A percentile compares a stretch with the other conserved stretches of the same genome.
Evolutionary conservation across 1,140 invertebrate species (phyloP).

Genomic region (Philotrypesis tridentata): DNA sequence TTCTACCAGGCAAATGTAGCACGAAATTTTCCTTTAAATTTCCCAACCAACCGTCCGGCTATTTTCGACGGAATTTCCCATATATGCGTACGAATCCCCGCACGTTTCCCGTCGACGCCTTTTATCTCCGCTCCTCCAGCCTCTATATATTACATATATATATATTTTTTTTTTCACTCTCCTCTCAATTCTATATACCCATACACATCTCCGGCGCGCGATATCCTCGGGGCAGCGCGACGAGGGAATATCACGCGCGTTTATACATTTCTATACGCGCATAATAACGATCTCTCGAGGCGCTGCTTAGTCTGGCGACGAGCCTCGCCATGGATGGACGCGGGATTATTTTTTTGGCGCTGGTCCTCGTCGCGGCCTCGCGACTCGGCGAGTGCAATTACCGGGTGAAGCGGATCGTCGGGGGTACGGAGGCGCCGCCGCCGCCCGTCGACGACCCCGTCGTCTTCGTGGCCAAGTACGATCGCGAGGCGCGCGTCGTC

Average conservation of each 20-base stretch:
- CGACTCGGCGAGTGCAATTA: constrained; percentile 56
- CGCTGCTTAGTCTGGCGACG: not conserved
- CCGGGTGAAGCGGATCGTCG: constrained; percentile 74
- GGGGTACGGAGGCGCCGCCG: constrained; percentile 73
- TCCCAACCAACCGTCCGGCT: too few species aligned
- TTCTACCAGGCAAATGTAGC: too few species aligned
- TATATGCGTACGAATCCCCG: too few species aligned
- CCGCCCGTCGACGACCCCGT: constrained; percentile 78
- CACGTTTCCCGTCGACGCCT: not conserved
- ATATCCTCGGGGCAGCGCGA: too few species aligned
- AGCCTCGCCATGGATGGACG: constrained; percentile 8
- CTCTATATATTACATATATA: too few species aligned
- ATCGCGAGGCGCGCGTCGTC: constrained; percentile 73
- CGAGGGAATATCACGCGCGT: too few species aligned
- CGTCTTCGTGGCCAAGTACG: constrained; percentile 75
- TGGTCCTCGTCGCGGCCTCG: not conserved
- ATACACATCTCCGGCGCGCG: too few species aligned
- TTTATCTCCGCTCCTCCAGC: not conserved
- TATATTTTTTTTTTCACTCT: too few species aligned
- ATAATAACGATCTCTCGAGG: too few species aligned
- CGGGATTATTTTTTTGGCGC: not conserved
- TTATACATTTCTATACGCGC: too few species aligned
- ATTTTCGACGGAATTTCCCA: too few species aligned
- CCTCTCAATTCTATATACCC: not conserved
- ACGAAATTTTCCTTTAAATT: too few species aligned